These are phyloP conservation scores for Heliconius hewitsoni DNA, from an alignment of 1,140 invertebrate genomes.

Conservation along the genomic window DNA sequence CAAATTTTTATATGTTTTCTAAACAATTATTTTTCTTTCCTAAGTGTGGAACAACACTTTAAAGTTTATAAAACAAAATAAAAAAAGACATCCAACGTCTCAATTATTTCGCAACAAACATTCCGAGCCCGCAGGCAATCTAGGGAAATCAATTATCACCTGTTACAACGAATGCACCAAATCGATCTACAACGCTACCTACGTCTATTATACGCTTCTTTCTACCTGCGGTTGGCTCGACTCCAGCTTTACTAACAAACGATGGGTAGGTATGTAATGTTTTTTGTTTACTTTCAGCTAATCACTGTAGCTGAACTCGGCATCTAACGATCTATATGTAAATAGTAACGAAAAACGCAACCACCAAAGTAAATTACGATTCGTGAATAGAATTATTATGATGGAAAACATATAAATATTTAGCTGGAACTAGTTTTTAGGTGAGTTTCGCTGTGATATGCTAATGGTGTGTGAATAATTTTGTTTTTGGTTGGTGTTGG, in stretches of 20 bases:
- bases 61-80: too few species aligned
- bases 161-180: conserved; percentile 11
- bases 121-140: not conserved
- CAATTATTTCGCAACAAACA: not conserved
- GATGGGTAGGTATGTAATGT: conserved; percentile 26
- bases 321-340: conserved; percentile 41
- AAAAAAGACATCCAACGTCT: not conserved
- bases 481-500: conserved; percentile 14
- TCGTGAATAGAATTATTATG: not conserved
- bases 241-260: conserved; percentile 48
- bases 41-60: too few species aligned
- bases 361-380: conserved; percentile 41
- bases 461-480: conserved; percentile 12
- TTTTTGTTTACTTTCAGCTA: conserved; percentile 45
- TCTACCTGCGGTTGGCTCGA: conserved; percentile 39
- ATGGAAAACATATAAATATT: not conserved
- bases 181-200: conserved; percentile 7
- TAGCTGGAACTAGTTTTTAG: not conserved
- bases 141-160: conserved; percentile 23
- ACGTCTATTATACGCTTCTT: too few species aligned
- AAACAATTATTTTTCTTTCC: too few species aligned
- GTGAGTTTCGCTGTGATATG: not conserved
- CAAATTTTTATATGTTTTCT: too few species aligned
- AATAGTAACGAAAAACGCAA: conserved; percentile 38
- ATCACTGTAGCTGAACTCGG: conserved; percentile 46